Conservation (phyloP, 2,888 invertebrate species). For the Teinopalpus imperialis region DNA sequence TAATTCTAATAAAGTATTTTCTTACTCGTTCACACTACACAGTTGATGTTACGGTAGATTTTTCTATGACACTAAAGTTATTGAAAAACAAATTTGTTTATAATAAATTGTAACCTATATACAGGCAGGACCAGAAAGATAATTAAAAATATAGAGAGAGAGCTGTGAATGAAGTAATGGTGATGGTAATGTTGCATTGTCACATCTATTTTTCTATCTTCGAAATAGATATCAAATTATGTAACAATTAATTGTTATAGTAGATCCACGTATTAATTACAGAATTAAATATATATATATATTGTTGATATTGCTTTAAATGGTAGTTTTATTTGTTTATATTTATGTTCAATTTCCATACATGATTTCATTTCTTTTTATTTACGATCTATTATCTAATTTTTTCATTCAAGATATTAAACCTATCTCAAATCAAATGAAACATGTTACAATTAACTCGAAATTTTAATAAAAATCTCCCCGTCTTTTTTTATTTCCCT, state of each 20-base stretch:
- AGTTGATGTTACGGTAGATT: constrained; percentile 48
- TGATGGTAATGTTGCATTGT: constrained; percentile 58
- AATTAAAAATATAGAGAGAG: constrained; percentile 32
- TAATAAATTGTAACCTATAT: constrained; percentile 23
- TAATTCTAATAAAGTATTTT: constrained; percentile 68
- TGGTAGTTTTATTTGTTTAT: constrained; percentile 53
- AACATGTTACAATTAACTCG: too few species aligned
- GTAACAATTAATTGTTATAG: constrained; percentile 60
- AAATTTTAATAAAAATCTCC: too few species aligned
- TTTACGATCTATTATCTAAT: too few species aligned
- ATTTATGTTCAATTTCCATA: background rate
- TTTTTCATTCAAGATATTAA: too few species aligned
- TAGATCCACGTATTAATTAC: constrained; percentile 57
- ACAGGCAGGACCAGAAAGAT: constrained; percentile 50
- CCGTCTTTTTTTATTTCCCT: too few species aligned
- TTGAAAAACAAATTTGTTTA: constrained; percentile 23
- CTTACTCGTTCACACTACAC: constrained; percentile 49
- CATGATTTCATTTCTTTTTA: too few species aligned
- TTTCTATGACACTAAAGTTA: constrained; percentile 46
- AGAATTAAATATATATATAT: constrained; percentile 62
- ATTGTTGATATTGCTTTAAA: constrained; percentile 79
- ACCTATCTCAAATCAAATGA: too few species aligned
- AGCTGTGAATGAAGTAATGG: constrained; percentile 37
- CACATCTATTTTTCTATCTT: constrained; percentile 73
- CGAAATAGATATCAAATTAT: constrained; percentile 57